Percentiles rank a stretch among this genome's conserved stretches.
Evolutionary conservation across 1,140 invertebrate genomes (phyloP).

Genomic region (Diabrotica undecimpunctata): DNA sequence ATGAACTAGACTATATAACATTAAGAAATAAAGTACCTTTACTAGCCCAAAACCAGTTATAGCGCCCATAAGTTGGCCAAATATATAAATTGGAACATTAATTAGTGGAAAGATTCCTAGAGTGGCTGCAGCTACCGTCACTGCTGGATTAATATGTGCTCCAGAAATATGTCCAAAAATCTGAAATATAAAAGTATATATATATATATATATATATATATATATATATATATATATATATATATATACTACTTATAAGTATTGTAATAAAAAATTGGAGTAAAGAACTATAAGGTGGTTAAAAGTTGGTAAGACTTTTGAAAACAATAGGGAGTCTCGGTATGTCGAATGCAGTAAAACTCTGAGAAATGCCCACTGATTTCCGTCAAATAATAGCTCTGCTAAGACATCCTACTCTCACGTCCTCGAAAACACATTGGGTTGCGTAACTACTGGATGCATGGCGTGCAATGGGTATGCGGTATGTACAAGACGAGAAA

Average conservation of each 20-base stretch:
- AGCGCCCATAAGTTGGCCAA: conserved; percentile 69
- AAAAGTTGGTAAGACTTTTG: too few species aligned
- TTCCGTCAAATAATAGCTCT: too few species aligned
- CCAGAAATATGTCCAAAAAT: conserved; percentile 67
- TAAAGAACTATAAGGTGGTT: background rate
- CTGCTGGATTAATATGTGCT: conserved; percentile 73
- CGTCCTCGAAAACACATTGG: too few species aligned
- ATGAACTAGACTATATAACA: too few species aligned
- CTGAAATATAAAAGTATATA: conserved; percentile 46
- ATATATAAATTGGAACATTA: conserved; percentile 66
- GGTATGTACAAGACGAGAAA: too few species aligned
- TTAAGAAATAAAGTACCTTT: conserved; percentile 51
- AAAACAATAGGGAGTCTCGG: background rate
- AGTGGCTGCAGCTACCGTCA: conserved; percentile 66
- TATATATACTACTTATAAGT: background rate
- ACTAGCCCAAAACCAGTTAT: conserved; percentile 63
- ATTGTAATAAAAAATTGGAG: background rate
- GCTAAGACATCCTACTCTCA: too few species aligned
- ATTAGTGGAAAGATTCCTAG: conserved; percentile 62
- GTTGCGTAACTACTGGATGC: too few species aligned
- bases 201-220: background rate
- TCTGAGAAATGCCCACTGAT: background rate
- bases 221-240: background rate
- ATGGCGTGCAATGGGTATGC: too few species aligned
- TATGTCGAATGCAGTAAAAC: background rate